Base-by-base conservation (phyloP, 2,113 vertebrate genomes). In the Forbesichthys agassizii region DNA sequence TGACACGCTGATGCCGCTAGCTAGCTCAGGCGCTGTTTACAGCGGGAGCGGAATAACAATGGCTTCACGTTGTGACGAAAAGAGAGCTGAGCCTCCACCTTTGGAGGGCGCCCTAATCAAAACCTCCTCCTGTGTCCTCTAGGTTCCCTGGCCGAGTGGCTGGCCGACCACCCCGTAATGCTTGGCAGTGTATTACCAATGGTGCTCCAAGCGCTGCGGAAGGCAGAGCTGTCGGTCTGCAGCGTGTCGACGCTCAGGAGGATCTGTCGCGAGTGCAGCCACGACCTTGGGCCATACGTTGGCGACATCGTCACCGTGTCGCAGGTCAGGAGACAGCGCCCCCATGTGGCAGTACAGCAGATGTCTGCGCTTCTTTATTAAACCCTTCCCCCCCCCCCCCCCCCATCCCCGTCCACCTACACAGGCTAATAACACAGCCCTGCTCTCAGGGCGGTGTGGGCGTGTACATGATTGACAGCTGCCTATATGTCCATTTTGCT, bases 161-260 rank as follows among this genome's bases (percentile, higher is more conserved):
- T 99, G 87, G 94, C 96, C 3, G 97, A 99, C 88, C 98, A 99
- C 77, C 95, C 97, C 0, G 94, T 98, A 79, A 98, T 98, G 98
- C 91, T 99, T 74, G 94, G 92, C 67, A 94, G 93, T 0, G 94
- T 98, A 46, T 91, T 99, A 80, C 95, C 96, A 1, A 93, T 98
- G 80, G 96, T 99, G 74, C 92, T 99, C 9, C 96, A 96, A 70
- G 96, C 95, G 61, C 90, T 99, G 47, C 93, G 89, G 68, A 96
- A 98, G 79, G 87, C 94, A 0, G 96, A 98, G 81, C 94, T 99
- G 68, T 99, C 96, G 9, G 94, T 99, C 75, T 96, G 97, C 79
- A 96, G 96, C 0, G 94, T 98, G 58, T 98, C 98, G 48, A 98
- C 98, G 6, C 91, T 99, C 73, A 99, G 99, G 91, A 97, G 96